Evolutionary conservation across 2,888 invertebrate genomes (phyloP), one percentile per base, ranked within the genome.

Genomic region (Choristoneura rosaceana): DNA sequence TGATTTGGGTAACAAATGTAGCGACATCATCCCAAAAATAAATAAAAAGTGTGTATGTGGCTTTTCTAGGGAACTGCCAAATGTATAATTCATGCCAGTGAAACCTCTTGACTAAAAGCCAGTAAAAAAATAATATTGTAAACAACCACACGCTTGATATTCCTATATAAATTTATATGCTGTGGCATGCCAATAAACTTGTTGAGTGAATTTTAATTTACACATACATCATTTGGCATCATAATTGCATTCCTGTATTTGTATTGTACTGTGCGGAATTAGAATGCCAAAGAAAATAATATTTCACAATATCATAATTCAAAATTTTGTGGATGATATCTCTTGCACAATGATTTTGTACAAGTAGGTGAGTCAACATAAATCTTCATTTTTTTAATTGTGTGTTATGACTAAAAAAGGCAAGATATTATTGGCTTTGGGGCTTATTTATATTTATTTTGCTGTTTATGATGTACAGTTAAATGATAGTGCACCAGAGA

Each of bases 171-270:
- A 12, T 61, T 25, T 55, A 52, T 60, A 65, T 61, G n/a, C 4
- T 69, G 71, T 71, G 59, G 59, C 63, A 25, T 41, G 61, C 38
- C 67, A 69, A 69, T 8, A 58, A 69, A 67, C 55, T 38, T 38
- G n/a, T n/a, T 15, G 47, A 12, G 52, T 33, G 33, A 45, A 63
- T 47, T 68, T 71, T 59, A n/a, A 25, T 10, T 12, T 52, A 43
- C 68, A 69, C 69, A 74, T 66, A 58, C 41, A 33, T 34, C 66
- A 67, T 47, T 70, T 74, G 74, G 74, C 67, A 52, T 4, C 9
- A n/a, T 25, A 15, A 14, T 15, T 41, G 33, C 50, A 70, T 70
- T 38, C n/a, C 9, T 15, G 43, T 2, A 4, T 12, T 43, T 41
- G 34, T 2, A 58, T n/a, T 14, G 59, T n/a, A 9, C 8, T 52